phyloP scores from a whole-genome alignment of 2,888 invertebrate genomes.

The Nomada fucata region DNA sequence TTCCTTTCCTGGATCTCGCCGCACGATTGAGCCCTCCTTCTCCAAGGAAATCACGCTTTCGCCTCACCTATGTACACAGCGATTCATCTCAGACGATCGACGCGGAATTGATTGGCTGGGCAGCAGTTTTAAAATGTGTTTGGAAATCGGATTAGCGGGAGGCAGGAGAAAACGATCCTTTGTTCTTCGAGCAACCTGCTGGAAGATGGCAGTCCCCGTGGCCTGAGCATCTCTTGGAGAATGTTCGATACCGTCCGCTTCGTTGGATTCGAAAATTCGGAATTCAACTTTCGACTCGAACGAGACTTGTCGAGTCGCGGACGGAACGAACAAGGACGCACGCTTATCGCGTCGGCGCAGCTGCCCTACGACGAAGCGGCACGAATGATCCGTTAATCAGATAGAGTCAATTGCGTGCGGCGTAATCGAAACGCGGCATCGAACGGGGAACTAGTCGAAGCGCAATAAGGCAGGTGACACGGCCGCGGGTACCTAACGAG shows the following conservation, averaged over 20 bases:
- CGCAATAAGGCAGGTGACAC: constrained; percentile 37
- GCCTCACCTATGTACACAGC: background rate
- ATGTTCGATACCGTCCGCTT: too few relatives aligned
- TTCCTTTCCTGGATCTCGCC: constrained; percentile 10
- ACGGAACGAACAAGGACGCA: constrained; percentile 2
- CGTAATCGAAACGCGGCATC: constrained; percentile 50
- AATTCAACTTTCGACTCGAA: background rate
- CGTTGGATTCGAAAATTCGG: too few relatives aligned
- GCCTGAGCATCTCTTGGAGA: too few relatives aligned
- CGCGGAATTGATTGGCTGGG: too few relatives aligned
- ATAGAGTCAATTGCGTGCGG: constrained; percentile 16
- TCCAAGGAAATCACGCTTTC: constrained; percentile 30
- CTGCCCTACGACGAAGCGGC: background rate
- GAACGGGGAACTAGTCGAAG: constrained; percentile 34
- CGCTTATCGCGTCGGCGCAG: background rate
- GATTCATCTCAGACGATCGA: background rate
- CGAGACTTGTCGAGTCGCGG: constrained; percentile 5
- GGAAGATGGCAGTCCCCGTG: too few relatives aligned
- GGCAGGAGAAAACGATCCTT: too few relatives aligned
- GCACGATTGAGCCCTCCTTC: constrained; percentile 29
- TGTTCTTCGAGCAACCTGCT: too few relatives aligned
- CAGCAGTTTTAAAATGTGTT: too few relatives aligned
- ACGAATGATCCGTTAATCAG: constrained; percentile 28
- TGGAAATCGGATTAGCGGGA: background rate
- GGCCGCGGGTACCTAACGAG: constrained; percentile 35